Base-by-base conservation (phyloP, 2,113 vertebrate species). In the Heterochromis multidens region DNA sequence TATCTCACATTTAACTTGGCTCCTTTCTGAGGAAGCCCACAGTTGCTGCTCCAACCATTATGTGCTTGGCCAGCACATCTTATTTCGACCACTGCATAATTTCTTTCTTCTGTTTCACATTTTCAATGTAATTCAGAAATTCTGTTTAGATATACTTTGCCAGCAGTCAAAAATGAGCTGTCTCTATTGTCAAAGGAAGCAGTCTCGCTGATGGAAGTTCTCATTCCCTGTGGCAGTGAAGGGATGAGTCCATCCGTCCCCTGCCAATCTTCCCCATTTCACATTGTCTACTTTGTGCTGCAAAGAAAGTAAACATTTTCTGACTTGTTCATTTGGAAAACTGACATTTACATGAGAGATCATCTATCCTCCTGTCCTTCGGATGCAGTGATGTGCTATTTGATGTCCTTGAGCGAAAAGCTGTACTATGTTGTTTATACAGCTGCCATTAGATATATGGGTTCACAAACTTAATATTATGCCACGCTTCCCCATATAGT, bases 281-380 rank as follows among this genome's bases (percentile, higher is more conserved):
- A 17, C 12, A 11, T 72, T 14, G 12, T 43, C 40, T 43, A 12
- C 40, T 43, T 43, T 81, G 70, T 90, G 58, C 49, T 25, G 61
- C 46, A 7, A 11, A 35, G 56, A 67, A 61, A 58, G 77, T 62
- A 79, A 70, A 85, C 35, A 85, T 81, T 60, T 78, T 27, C 52
- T 57, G 67, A 61, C 83, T 79, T 60, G 49, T 76, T 84, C 83
- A 58, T 62, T 46, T 84, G 81, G 83, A 90, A 91, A 79, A 91
- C 88, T 91, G 82, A 87, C 86, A 88, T 92, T 93, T 87, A 52
- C 57, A 61, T 61, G 67, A 81, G 77, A 59, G 70, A 87, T 88
- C 62, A 79, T 87, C 60, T 70, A 9, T 43, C 76, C 6, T 9
- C 40, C 40, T 43, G 40, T 43, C 11, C 19, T 9, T 72, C 59